These are phyloP conservation scores for Ctenopoma kingsleyae DNA, from an alignment of 2,797 vertebrate species.

Conservation along the genomic window DNA sequence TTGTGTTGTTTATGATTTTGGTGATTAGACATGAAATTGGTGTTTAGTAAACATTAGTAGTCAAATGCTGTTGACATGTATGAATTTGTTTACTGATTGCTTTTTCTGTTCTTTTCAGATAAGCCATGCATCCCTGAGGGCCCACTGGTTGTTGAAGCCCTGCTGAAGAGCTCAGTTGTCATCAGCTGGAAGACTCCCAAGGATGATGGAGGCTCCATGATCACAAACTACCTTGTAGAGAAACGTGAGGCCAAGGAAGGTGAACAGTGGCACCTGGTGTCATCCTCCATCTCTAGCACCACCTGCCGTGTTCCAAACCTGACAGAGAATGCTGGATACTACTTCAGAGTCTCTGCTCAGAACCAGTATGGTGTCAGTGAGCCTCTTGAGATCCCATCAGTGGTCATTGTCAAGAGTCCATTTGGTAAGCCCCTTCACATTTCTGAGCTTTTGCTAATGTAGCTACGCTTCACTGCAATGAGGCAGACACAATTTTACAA, in stretches of 20 bases:
- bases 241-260: slow-evolving; percentile 98
- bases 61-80: too few relatives aligned
- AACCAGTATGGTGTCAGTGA: slow-evolving; percentile 97
- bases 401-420: slow-evolving; percentile 95
- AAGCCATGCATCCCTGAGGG: slow-evolving; percentile 94
- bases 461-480: not conserved
- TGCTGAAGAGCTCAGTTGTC: slow-evolving; percentile 93
- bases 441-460: not conserved
- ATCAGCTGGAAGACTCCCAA: slow-evolving; percentile 98
- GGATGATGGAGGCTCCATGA: slow-evolving; percentile 95
- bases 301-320: slow-evolving; percentile 94
- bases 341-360: slow-evolving; percentile 98
- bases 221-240: slow-evolving; percentile 98
- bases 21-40: not conserved
- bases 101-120: slow-evolving; percentile 81
- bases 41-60: too few relatives aligned
- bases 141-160: slow-evolving; percentile 93
- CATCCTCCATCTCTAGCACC: slow-evolving; percentile 93
- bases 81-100: not conserved
- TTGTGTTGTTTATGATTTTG: not conserved
- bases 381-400: slow-evolving; percentile 91
- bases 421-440: slow-evolving; percentile 87
- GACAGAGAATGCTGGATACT: slow-evolving; percentile 95
- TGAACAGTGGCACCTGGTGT: slow-evolving; percentile 94
- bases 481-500: not conserved